A percentile compares a stretch with the other conserved stretches of the same genome.
Conservation (phyloP, 2,113 vertebrate species). For the Hippocampus mohnikei region DNA sequence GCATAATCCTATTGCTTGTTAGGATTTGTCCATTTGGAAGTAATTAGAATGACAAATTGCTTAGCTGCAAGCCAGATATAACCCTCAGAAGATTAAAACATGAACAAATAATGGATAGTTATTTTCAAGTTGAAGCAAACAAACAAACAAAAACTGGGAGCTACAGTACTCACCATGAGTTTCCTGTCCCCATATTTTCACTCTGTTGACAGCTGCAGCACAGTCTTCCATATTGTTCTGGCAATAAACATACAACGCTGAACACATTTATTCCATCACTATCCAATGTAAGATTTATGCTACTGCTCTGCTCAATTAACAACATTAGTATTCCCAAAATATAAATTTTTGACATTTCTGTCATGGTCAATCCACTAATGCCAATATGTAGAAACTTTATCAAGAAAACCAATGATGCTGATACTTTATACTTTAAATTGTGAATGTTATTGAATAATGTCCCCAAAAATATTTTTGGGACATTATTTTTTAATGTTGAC, state of each 20-base stretch:
- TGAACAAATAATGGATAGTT: background rate
- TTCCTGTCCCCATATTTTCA: constrained; percentile 70
- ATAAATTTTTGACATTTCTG: too few relatives aligned
- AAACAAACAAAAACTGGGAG: background rate
- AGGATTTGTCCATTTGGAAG: constrained; percentile 30
- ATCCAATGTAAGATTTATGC: too few relatives aligned
- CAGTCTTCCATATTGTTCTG: constrained; percentile 79
- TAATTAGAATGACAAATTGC: constrained; percentile 34
- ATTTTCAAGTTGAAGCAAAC: background rate
- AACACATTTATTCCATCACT: too few relatives aligned
- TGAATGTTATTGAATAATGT: too few relatives aligned
- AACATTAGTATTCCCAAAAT: too few relatives aligned
- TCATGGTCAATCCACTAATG: too few relatives aligned
- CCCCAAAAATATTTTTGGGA: too few relatives aligned
- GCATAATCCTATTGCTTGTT: constrained; percentile 15
- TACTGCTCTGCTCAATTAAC: too few relatives aligned
- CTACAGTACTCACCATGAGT: constrained; percentile 71
- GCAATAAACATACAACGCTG: constrained; percentile 7
- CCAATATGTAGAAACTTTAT: too few relatives aligned
- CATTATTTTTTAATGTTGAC: background rate
- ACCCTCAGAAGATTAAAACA: constrained; percentile 12
- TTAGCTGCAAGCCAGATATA: constrained; percentile 11
- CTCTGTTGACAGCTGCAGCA: constrained; percentile 57
- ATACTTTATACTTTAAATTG: too few relatives aligned
- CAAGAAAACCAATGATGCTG: too few relatives aligned